Base-by-base conservation (phyloP, 2,113 vertebrate species). In the Climacteris rufus region DNA sequence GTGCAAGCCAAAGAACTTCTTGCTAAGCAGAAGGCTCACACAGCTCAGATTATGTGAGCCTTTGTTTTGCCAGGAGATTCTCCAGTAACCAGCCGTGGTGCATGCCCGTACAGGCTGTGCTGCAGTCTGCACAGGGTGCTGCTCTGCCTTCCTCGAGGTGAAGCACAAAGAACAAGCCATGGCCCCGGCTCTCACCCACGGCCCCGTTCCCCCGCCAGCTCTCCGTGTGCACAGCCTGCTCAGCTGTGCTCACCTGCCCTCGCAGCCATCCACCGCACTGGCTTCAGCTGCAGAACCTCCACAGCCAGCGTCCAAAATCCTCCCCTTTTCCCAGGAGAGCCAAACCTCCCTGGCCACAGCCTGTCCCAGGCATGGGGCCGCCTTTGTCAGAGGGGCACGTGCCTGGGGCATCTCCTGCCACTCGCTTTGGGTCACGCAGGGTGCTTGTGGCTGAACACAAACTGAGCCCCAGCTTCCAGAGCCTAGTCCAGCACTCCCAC, bases 321-420 rank as follows among this genome's bases (percentile, higher is more conserved):
- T 40, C 30, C 31, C 10, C 1, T n/a, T 17, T 6, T 3, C 1
- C 2, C 23, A n/a, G n/a, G 10, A 45, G 69, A 24, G 5, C 9
- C 0, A 1, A 30, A 39, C 13, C 0, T 0, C 33, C 0, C 1
- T 5, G 15, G 4, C 20, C 0, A 0, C 33, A 70, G 78, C 57
- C 42, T 11, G 37, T 5, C 31, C 59, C 35, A 9, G 7, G 54
- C 44, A 7, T 0, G 3, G 30, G 5, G 25, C 15, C 0, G 6
- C 23, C 39, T 42, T 22, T 0, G 17, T 1, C 0, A 0, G 15
- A 47, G 11, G 11, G 7, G 4, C 13, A 23, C 4, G 0, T 1
- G 0, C 1, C 28, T 1, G 8, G 31, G 25, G n/a, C 9, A 77
- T 3, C 17, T 15, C 13, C 33, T 23, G 39, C 30, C 35, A 2